phyloP scores from a whole-genome alignment of 2,888 invertebrate genomes.

The Erebia palarica region DNA sequence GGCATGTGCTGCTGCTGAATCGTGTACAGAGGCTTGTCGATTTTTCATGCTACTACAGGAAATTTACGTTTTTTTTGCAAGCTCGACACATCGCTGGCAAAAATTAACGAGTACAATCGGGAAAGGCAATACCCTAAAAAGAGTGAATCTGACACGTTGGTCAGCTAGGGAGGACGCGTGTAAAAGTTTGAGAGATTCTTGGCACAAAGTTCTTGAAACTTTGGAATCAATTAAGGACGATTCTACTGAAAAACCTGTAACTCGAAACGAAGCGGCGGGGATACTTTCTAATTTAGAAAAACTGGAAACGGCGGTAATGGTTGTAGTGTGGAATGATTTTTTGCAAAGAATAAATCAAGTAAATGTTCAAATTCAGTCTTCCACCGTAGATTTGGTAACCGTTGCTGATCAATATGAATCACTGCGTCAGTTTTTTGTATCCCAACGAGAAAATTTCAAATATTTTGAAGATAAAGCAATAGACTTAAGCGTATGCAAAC shows the following conservation, averaged over 20 bases:
- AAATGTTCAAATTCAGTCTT: neutral
- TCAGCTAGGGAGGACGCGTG: no score
- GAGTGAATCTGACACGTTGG: no score
- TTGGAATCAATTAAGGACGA: slow-evolving; percentile 10
- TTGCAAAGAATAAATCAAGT: slow-evolving; percentile 8
- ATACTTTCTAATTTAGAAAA: slow-evolving; percentile 9
- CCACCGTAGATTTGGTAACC: no score
- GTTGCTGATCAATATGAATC: no score
- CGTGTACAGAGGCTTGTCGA: neutral
- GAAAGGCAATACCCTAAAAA: no score
- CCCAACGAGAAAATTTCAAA: slow-evolving; percentile 3
- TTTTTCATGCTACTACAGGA: neutral
- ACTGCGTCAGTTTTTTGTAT: neutral
- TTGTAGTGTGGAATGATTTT: slow-evolving; percentile 4
- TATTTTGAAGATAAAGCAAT: slow-evolving; percentile 8
- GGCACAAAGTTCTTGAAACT: slow-evolving; percentile 12
- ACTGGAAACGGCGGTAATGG: slow-evolving; percentile 13
- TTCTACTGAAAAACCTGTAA: slow-evolving; percentile 15
- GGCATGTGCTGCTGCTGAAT: neutral
- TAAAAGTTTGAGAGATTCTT: neutral
- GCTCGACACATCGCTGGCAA: neutral
- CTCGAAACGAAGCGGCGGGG: slow-evolving; percentile 4
- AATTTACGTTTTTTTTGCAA: neutral
- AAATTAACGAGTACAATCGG: neutral
- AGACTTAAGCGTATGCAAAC: no score